phyloP scores from a whole-genome alignment of 37 sponge, comb jelly and placozoan species.

The Mnemiopsis leidyi region DNA sequence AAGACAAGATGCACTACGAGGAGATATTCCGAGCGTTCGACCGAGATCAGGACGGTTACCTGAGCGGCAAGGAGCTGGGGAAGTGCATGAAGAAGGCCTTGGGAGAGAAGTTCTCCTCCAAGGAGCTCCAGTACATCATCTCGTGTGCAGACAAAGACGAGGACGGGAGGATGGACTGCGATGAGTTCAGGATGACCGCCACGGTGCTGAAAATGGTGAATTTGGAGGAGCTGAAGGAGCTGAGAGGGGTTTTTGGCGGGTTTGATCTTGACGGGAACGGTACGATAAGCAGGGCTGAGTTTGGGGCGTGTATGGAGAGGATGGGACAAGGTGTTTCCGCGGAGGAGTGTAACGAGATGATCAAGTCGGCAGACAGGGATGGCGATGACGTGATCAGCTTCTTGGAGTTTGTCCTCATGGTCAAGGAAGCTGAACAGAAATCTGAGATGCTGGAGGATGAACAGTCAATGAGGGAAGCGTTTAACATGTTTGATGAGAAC shows the following conservation, averaged over 20 bases:
- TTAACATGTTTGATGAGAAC: not conserved
- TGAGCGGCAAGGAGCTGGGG: not conserved
- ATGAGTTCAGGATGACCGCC: not conserved
- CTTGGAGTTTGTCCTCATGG: not conserved
- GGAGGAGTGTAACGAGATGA: not conserved
- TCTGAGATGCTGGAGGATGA: not conserved
- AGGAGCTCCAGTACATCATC: not conserved
- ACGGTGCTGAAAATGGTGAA: not conserved
- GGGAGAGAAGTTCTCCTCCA: not conserved
- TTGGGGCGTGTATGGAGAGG: not conserved
- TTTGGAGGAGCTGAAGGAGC: not conserved
- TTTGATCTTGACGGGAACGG: not conserved
- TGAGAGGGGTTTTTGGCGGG: not conserved
- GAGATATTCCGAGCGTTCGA: not conserved
- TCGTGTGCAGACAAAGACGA: not conserved
- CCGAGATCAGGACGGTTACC: not conserved
- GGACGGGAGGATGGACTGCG: not conserved
- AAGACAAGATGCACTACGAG: not conserved
- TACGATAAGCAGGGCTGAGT: not conserved
- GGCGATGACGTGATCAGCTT: not conserved
- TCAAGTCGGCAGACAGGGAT: not conserved
- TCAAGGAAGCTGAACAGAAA: not conserved
- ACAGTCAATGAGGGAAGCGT: not conserved
- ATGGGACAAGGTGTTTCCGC: not conserved
- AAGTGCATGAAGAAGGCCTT: not conserved